These are phyloP conservation scores for Phenganax marumi DNA, from an alignment of 92 coral and sea anemone species.

Conservation along the genomic window DNA sequence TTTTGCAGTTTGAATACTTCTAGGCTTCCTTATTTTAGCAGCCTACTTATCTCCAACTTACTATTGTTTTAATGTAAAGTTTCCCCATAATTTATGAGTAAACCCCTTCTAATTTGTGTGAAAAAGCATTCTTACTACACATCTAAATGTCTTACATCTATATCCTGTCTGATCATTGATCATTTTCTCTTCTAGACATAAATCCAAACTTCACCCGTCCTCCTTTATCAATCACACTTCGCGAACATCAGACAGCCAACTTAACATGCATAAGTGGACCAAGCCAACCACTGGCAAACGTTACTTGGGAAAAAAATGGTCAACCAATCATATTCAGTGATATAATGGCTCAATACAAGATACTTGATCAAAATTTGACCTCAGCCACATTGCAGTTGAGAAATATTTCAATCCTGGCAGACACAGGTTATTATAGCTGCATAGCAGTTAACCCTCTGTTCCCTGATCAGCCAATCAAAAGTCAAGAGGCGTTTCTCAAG, in stretches of 20 bases:
- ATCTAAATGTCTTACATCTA: no score
- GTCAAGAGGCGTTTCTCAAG: conserved; percentile 62
- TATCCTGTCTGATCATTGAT: not conserved
- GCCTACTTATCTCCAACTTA: no score
- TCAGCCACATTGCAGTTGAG: conserved; percentile 67
- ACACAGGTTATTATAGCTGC: conserved; percentile 88
- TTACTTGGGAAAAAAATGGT: conserved; percentile 90
- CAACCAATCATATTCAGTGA: conserved; percentile 50
- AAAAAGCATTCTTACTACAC: no score
- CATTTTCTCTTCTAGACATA: conserved; percentile 60
- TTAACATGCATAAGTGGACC: conserved; percentile 72
- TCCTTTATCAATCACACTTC: conserved; percentile 56
- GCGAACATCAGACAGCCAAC: conserved; percentile 64
- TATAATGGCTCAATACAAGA: conserved; percentile 13
- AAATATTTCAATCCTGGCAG: conserved; percentile 61
- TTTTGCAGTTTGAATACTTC: no score
- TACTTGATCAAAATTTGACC: conserved; percentile 59
- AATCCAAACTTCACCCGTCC: conserved; percentile 53
- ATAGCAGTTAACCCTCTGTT: conserved; percentile 82
- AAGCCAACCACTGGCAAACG: conserved; percentile 70
- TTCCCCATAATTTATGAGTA: no score
- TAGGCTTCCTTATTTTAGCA: no score
- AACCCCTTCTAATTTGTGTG: no score
- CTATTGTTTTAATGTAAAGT: no score
- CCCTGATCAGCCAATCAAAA: conserved; percentile 57